Evolutionary conservation across 2,797 vertebrate species (phyloP).

Genomic region (Lacerta agilis): DNA sequence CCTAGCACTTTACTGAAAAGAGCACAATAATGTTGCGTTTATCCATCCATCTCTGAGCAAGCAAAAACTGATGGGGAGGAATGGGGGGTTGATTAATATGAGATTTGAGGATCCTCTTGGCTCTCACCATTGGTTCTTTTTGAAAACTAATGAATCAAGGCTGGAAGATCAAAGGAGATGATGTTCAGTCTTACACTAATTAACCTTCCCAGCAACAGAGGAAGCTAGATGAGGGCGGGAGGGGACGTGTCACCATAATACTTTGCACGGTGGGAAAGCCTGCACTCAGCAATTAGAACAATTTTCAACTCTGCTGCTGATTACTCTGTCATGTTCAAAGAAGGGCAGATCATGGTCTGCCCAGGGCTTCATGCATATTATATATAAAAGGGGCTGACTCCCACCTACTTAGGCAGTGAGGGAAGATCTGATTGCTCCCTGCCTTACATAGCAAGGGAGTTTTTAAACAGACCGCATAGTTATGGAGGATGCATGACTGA

Average conservation of each 20-base stretch:
- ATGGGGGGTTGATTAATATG: not conserved
- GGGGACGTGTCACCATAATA: not conserved
- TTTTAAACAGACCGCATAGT: not conserved
- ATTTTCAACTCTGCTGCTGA: conserved; percentile 13
- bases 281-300: conserved; percentile 17
- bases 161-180: conserved; percentile 1
- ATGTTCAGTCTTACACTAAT: conserved; percentile 19
- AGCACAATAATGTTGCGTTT: not conserved
- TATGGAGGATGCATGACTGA: not conserved
- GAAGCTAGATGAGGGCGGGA: not conserved
- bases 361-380: conserved; percentile 1
- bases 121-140: not conserved
- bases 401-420: not conserved
- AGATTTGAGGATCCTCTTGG: conserved; percentile 13
- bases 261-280: not conserved
- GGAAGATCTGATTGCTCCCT: not conserved
- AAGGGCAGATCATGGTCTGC: not conserved
- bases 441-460: not conserved
- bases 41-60: not conserved
- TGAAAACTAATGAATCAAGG: conserved; percentile 8
- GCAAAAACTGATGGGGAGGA: not conserved
- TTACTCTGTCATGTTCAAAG: conserved; percentile 8
- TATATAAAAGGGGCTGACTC: not conserved
- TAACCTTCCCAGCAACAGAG: conserved; percentile 25
- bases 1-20: not conserved